Base-by-base conservation (phyloP, 2,888 invertebrate genomes). In the Drosophila silvestris region DNA sequence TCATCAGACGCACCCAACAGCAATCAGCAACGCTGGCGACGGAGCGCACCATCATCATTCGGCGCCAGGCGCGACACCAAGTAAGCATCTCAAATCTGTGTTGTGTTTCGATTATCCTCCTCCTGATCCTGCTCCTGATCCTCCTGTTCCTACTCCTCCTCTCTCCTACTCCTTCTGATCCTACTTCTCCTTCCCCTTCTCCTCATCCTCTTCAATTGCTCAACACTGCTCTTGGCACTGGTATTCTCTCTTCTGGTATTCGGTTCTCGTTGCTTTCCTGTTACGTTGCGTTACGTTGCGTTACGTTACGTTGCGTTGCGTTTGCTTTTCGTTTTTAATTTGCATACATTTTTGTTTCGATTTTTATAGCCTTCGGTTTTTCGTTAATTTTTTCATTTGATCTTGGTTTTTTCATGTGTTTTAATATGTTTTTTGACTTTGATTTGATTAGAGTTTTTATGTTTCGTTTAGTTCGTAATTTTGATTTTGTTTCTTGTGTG, bases 1-100 rank as follows among this genome's bases (percentile, higher is more conserved):
- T 3, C 95, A 94, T 84, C 95, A 93, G 88, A 93, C 93, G 78
- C 93, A 93, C 84, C 93, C 93, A 74, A 91, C 47, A 47, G 47
- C 47, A 47, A 47, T 47, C 47, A 47, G 93, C 77, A 92, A 93
- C 54, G 92, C 93, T 70, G 85, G 92, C 77, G 94, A 94, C 91
- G 93, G 92, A 75, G 47, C 77, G 75, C 84, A 85, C 73, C 85
- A 86, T 59, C 85, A 90, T 79, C 91, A 90, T 86, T 62, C 77
- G 76, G 89, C 83, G 91, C 84, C 79, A 65, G 89, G 91, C 85
- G 79, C 89, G 81, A 90, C 91, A 90, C 89, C 92, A 92, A 92
- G 92, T 92, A 92, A 92, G 92, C 89, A 91, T 90, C 91, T 90
- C 86, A 83, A 90, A 89, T 90, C 82, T 85, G 89, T 90, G 89